Percentiles rank a stretch among this genome's conserved stretches.
Conservation (phyloP, 2,113 vertebrate species). For the Onychorhynchus coronatus region DNA sequence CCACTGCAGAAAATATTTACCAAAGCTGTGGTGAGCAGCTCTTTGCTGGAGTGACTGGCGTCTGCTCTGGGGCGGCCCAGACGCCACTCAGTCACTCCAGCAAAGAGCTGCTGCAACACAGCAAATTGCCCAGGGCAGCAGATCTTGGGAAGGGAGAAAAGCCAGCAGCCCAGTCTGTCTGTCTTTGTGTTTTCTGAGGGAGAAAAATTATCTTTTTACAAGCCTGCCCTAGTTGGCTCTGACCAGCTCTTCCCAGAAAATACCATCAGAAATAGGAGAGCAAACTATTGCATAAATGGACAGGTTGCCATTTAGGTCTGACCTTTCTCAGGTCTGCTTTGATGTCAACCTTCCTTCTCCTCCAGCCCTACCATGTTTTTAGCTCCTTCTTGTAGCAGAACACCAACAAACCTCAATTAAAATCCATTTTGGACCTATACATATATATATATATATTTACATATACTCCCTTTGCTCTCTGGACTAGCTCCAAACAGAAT, state of each 20-base stretch:
- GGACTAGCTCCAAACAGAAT: neutral
- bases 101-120: slow-evolving; percentile 61
- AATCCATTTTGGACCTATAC: neutral
- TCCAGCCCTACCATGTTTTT: neutral
- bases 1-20: slow-evolving; percentile 55
- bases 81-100: slow-evolving; percentile 58
- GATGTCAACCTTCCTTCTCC: neutral
- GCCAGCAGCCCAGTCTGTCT: slow-evolving; percentile 57
- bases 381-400: neutral
- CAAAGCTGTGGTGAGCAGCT: slow-evolving; percentile 51
- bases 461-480: neutral
- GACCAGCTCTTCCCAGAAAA: slow-evolving; percentile 62
- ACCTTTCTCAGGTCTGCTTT: slow-evolving; percentile 44
- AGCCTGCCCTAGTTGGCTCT: slow-evolving; percentile 60
- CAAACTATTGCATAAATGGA: slow-evolving; percentile 27
- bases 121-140: slow-evolving; percentile 67
- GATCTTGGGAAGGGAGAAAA: slow-evolving; percentile 54
- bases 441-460: neutral
- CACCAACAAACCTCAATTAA: neutral
- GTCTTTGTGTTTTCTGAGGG: slow-evolving; percentile 61
- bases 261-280: slow-evolving; percentile 51
- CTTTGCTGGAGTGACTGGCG: slow-evolving; percentile 56
- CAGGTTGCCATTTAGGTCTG: slow-evolving; percentile 53
- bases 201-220: slow-evolving; percentile 59
- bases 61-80: slow-evolving; percentile 57